These are phyloP conservation scores for Itoplectis maculator DNA, from an alignment of 2,888 invertebrate species.

Conservation along the genomic window DNA sequence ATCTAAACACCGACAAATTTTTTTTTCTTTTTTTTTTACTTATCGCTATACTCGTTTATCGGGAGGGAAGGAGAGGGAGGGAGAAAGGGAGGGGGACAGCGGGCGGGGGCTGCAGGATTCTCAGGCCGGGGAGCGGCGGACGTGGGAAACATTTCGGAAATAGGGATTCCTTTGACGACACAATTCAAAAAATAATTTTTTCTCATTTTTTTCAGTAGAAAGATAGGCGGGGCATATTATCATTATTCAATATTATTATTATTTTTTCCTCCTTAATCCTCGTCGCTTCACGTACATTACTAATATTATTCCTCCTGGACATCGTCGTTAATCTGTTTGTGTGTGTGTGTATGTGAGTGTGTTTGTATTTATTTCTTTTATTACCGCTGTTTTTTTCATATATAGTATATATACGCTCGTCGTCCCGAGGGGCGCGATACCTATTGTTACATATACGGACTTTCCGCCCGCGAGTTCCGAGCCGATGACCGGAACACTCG, in stretches of 20 bases:
- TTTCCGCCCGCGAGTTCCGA: constrained; percentile 21
- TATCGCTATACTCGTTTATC: constrained; percentile 46
- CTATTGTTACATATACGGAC: constrained; percentile 47
- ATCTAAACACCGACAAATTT: constrained; percentile 80
- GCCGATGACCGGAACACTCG: constrained; percentile 6
- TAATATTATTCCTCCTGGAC: constrained; percentile 73
- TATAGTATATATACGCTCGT: constrained; percentile 34
- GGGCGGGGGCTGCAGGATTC: constrained; percentile 14
- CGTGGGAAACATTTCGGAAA: constrained; percentile 42
- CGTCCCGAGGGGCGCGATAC: constrained; percentile 14
- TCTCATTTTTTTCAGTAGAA: constrained; percentile 77
- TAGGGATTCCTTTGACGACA: constrained; percentile 72
- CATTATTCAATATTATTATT: constrained; percentile 70
- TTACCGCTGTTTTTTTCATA: constrained; percentile 17
- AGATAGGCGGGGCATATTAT: constrained; percentile 80
- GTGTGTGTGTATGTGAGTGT: constrained; percentile 25
- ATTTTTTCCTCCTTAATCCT: constrained; percentile 69
- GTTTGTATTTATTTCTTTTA: constrained; percentile 28
- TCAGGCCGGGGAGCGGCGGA: constrained; percentile 32
- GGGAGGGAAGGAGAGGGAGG: constrained; percentile 41
- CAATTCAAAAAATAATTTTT: constrained; percentile 82
- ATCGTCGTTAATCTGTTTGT: constrained; percentile 66
- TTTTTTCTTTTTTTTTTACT: constrained; percentile 59
- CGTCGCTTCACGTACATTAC: constrained; percentile 51
- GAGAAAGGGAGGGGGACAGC: constrained; percentile 6